Conservation (phyloP, 1,140 invertebrate species). For the Macrobrachium rosenbergii region DNA sequence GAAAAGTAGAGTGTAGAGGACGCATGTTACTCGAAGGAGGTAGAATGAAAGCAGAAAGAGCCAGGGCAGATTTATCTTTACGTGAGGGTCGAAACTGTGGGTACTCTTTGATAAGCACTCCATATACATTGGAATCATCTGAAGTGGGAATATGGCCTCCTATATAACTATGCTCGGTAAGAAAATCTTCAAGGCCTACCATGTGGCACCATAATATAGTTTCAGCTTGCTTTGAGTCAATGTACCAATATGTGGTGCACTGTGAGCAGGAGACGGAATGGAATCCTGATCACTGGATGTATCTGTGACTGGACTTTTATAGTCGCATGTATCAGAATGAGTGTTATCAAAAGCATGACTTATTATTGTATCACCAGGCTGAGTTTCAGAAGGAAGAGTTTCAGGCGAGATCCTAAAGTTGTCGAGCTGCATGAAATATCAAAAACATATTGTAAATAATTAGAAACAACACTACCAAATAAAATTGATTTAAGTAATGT, state of each 20-base stretch:
- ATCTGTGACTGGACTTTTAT: not conserved
- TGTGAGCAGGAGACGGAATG: not conserved
- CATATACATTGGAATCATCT: not conserved
- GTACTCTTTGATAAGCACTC: slow-evolving; percentile 7
- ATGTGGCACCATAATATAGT: slow-evolving; percentile 13
- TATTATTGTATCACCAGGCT: no score
- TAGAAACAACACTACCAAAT: no score
- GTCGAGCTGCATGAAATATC: no score
- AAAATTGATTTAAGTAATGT: no score
- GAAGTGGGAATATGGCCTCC: slow-evolving; percentile 3
- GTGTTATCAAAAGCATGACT: no score
- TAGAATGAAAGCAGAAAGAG: not conserved
- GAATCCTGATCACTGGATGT: not conserved
- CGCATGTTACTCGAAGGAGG: not conserved
- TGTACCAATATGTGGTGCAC: no score
- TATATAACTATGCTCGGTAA: slow-evolving; percentile 30
- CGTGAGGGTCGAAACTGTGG: slow-evolving; percentile 20
- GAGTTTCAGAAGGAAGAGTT: no score
- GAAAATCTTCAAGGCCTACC: slow-evolving; percentile 17
- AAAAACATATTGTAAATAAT: no score
- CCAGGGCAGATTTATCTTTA: not conserved
- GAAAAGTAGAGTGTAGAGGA: slow-evolving; percentile 15
- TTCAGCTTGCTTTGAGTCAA: not conserved
- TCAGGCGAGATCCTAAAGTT: no score
- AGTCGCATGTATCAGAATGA: no score